phyloP scores from a whole-genome alignment of 2,113 vertebrate genomes.

The Porphyrio hochstetteri region DNA sequence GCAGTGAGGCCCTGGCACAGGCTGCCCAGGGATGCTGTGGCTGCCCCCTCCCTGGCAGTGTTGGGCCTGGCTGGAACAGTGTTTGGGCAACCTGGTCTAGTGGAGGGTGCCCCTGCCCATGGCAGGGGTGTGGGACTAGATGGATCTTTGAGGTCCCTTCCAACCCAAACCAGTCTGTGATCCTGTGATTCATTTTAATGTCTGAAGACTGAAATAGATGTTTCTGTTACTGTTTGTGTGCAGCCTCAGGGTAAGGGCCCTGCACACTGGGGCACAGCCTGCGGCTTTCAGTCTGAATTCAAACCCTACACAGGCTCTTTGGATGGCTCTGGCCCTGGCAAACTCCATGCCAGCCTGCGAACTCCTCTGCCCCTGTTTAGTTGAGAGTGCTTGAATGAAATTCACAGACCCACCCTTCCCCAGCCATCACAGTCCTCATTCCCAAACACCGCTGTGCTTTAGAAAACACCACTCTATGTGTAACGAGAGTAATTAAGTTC shows the following conservation, averaged over 20 bases:
- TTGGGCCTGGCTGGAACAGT: too few species aligned
- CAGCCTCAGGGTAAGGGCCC: neutral
- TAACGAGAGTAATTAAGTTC: neutral
- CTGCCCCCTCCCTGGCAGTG: too few species aligned
- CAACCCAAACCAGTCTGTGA: too few species aligned
- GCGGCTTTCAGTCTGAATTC: neutral
- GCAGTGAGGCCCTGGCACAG: too few species aligned
- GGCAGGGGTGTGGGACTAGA: too few species aligned
- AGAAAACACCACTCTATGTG: neutral
- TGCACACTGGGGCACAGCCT: too few species aligned
- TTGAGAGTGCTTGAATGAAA: neutral
- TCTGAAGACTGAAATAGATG: neutral
- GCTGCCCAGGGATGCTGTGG: too few species aligned
- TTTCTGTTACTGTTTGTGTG: neutral
- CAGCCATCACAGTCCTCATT: neutral
- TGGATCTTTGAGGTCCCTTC: too few species aligned
- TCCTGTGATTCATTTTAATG: neutral
- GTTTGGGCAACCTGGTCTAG: too few species aligned
- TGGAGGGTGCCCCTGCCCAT: too few species aligned
- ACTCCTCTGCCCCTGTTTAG: neutral
- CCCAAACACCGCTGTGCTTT: neutral
- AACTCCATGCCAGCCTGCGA: neutral
- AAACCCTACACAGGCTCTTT: neutral
- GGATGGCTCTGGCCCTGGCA: neutral
- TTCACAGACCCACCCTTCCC: neutral